These are phyloP conservation scores for Pollenia labialis DNA, from an alignment of 2,888 invertebrate species.

Conservation along the genomic window DNA sequence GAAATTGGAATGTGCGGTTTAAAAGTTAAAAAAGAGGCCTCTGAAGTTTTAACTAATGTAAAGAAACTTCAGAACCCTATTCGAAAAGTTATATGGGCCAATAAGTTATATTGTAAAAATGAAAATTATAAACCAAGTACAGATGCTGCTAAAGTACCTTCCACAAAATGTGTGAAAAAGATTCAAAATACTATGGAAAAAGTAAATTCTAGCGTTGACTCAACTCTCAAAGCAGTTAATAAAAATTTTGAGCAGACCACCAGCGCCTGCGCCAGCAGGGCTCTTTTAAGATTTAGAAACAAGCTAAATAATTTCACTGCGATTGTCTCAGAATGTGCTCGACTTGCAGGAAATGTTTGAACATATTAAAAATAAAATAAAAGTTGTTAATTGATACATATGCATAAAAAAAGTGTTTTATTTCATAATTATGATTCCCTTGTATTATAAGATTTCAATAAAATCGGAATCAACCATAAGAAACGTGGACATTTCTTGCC, in stretches of 20 bases:
- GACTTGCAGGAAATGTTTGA: conserved; percentile 16
- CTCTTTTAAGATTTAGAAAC: conserved; percentile 10
- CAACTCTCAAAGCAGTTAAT: conserved; percentile 1
- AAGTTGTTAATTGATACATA: background rate
- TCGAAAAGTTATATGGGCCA: conserved; percentile 2
- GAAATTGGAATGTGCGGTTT: conserved; percentile 42
- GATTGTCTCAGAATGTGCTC: conserved; percentile 13
- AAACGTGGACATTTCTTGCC: no score
- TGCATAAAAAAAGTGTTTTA: background rate
- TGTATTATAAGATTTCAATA: no score
- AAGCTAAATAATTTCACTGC: conserved; percentile 25
- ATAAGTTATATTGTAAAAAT: conserved; percentile 34
- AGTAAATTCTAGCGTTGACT: background rate
- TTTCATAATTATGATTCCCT: no score
- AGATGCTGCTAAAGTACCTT: conserved; percentile 7
- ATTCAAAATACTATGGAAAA: conserved; percentile 12
- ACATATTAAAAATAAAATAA: background rate
- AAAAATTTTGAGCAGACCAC: background rate
- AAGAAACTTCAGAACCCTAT: background rate
- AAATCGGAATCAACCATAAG: no score
- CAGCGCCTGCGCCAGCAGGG: conserved; percentile 28
- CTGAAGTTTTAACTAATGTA: background rate
- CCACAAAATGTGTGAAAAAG: background rate
- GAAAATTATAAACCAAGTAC: background rate
- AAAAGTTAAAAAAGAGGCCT: background rate